Percentiles rank a stretch among this genome's conserved stretches.
These are phyloP conservation scores for Astropecten irregularis DNA, from an alignment of 53 echinoderm and acorn worm species.

Conservation along the genomic window DNA sequence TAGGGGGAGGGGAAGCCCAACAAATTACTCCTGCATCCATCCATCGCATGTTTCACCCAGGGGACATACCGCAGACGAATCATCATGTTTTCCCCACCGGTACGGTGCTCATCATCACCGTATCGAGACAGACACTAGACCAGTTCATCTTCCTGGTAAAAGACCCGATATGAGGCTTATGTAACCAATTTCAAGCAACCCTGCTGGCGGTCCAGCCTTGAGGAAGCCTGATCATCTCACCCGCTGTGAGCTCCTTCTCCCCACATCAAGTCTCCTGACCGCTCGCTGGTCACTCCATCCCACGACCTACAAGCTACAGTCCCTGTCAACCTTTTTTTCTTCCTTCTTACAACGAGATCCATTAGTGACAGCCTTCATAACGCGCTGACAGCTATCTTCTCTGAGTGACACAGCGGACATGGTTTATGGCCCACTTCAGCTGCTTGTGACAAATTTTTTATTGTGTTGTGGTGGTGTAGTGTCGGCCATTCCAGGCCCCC, in stretches of 20 bases:
- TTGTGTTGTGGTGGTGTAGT: constrained; percentile 6
- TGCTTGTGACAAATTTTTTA: constrained; percentile 31
- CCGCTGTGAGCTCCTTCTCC: neutral
- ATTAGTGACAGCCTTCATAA: constrained; percentile 53
- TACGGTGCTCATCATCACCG: no score
- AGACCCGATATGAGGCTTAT: no score
- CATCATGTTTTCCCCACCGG: no score
- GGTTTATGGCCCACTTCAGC: constrained; percentile 31
- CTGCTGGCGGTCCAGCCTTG: constrained; percentile 32
- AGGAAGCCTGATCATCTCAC: neutral
- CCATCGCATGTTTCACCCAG: no score
- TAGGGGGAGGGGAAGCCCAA: constrained; percentile 4
- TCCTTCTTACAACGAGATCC: neutral
- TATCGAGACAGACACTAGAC: no score
- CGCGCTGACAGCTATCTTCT: constrained; percentile 32
- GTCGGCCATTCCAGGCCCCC: neutral
- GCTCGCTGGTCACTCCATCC: neutral
- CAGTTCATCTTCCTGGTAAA: no score
- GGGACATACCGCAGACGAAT: no score
- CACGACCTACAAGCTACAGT: neutral
- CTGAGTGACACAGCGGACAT: neutral
- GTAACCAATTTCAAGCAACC: constrained; percentile 48
- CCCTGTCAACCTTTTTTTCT: neutral
- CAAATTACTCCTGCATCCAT: constrained; percentile 24
- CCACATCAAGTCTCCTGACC: neutral